Conservation (phyloP, 1,140 invertebrate genomes). For the Cyclargus thomasi region DNA sequence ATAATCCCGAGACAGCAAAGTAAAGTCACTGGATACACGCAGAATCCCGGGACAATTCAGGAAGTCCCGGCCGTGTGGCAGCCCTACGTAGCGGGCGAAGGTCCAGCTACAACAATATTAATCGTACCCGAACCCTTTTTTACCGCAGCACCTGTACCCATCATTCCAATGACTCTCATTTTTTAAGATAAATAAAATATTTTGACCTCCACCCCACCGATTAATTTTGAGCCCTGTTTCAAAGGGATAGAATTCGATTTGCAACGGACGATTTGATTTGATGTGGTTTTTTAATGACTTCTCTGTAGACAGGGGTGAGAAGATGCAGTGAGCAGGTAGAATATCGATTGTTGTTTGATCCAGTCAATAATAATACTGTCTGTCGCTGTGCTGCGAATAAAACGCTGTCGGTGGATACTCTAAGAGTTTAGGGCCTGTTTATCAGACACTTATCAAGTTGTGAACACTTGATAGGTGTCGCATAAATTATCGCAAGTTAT, state of each 20-base stretch:
- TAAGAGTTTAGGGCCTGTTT: no score
- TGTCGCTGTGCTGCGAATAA: conserved; percentile 7
- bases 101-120: not conserved
- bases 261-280: not conserved
- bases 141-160: conserved; percentile 52
- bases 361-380: conserved; percentile 37
- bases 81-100: not conserved
- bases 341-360: conserved; percentile 61
- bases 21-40: no score
- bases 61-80: no score
- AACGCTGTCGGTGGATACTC: not conserved
- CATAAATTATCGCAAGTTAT: no score
- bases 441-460: no score
- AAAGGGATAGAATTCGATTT: conserved; percentile 20
- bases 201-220: not conserved
- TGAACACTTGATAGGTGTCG: no score
- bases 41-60: no score
- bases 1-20: no score
- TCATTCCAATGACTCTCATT: conserved; percentile 63
- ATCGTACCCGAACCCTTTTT: conserved; percentile 32
- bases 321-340: conserved; percentile 61
- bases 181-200: conserved; percentile 56
- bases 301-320: conserved; percentile 51
- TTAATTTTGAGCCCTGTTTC: conserved; percentile 14
- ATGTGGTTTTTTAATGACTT: conserved; percentile 45